phyloP scores from a whole-genome alignment of 2,113 vertebrate genomes.

The Cyanistes caeruleus region DNA sequence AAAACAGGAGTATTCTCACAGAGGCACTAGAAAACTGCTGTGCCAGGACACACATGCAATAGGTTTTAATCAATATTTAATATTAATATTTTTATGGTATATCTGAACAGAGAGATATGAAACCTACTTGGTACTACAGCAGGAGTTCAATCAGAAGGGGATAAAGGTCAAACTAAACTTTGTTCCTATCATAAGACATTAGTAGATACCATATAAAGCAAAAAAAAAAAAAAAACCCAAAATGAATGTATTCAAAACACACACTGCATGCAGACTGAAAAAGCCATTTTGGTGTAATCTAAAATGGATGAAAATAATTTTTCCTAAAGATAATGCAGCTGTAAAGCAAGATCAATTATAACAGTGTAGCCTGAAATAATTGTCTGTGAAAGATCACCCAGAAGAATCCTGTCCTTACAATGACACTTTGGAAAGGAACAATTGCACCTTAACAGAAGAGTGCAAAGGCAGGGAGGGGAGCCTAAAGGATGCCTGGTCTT shows the following conservation, averaged over 20 bases:
- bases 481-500: not conserved
- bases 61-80: not conserved
- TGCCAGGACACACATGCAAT: not conserved
- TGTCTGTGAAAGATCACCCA: not conserved
- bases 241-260: not conserved
- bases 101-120: not conserved
- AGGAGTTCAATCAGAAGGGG: not conserved
- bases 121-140: not conserved
- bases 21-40: not conserved
- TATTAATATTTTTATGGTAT: not conserved
- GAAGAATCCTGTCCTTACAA: not conserved
- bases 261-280: not conserved
- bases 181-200: not conserved
- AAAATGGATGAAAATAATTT: not conserved
- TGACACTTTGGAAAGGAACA: not conserved
- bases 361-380: not conserved
- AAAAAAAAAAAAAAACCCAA: not conserved
- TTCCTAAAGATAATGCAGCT: not conserved
- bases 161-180: not conserved
- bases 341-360: not conserved
- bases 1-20: not conserved
- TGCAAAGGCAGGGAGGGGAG: not conserved
- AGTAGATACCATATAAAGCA: not conserved
- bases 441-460: rapidly evolving
- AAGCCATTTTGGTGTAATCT: not conserved